phyloP scores from a whole-genome alignment of 2,113 vertebrate genomes.

The Pelmatolapia mariae region DNA sequence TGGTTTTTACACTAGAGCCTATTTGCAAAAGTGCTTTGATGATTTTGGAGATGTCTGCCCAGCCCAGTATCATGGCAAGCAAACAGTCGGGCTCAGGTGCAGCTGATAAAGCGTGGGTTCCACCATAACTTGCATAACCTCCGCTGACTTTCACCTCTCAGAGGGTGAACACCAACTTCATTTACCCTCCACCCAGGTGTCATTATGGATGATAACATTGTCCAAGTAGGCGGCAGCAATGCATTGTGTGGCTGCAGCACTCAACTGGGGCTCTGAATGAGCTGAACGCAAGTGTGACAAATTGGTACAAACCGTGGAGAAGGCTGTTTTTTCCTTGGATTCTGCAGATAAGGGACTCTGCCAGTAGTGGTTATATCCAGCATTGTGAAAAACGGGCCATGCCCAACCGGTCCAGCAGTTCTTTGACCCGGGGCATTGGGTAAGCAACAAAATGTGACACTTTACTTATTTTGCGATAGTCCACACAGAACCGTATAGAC shows the following conservation, averaged over 20 bases:
- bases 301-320: accelerated
- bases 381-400: neutral
- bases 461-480: neutral
- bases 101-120: neutral
- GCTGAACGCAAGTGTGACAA: neutral
- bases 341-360: neutral
- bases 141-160: neutral
- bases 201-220: neutral
- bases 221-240: neutral
- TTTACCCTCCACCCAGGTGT: neutral
- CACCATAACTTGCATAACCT: neutral
- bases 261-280: neutral
- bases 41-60: neutral
- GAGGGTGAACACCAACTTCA: neutral
- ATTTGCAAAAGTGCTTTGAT: neutral
- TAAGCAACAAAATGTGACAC: accelerated
- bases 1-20: accelerated
- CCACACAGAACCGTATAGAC: neutral
- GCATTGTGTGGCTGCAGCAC: neutral
- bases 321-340: neutral
- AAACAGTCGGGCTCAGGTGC: neutral
- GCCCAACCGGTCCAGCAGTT: neutral
- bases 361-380: neutral
- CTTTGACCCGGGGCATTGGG: accelerated
- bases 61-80: neutral